Conservation (phyloP, 1,140 invertebrate genomes). For the Zaprionus ghesquierei region DNA sequence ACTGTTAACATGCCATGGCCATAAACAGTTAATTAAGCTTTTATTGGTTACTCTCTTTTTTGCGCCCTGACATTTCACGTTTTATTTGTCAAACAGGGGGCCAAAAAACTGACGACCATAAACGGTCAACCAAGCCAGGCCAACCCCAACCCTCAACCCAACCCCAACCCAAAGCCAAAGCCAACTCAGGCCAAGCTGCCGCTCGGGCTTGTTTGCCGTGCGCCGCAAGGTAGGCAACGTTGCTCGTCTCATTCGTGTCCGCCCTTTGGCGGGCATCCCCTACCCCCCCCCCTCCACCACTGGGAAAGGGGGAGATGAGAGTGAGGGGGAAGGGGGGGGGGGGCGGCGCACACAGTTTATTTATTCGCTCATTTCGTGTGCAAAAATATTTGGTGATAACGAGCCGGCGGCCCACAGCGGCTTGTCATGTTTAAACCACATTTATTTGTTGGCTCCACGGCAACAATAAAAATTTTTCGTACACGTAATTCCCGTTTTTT, state of each 20-base stretch:
- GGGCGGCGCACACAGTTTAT: slow-evolving; percentile 41
- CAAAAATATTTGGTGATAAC: slow-evolving; percentile 81
- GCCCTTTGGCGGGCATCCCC: background rate
- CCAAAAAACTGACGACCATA: slow-evolving; percentile 75
- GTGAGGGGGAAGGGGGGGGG: too few relatives aligned
- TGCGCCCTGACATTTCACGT: slow-evolving; percentile 71
- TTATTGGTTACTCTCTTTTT: slow-evolving; percentile 78
- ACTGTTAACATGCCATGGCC: slow-evolving; percentile 74
- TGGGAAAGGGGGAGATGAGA: background rate
- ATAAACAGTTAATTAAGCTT: slow-evolving; percentile 82
- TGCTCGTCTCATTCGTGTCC: slow-evolving; percentile 18
- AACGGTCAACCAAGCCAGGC: slow-evolving; percentile 48
- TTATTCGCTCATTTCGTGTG: slow-evolving; percentile 78
- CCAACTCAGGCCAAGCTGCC: slow-evolving; percentile 28
- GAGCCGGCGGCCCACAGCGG: slow-evolving; percentile 65
- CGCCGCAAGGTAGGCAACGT: slow-evolving; percentile 37
- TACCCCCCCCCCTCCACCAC: background rate
- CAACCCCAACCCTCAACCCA: background rate
- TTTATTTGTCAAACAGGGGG: slow-evolving; percentile 75
- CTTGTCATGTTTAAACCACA: slow-evolving; percentile 79
- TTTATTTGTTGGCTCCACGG: slow-evolving; percentile 63
- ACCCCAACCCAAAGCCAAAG: slow-evolving; percentile 23
- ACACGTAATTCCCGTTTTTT: slow-evolving; percentile 18
- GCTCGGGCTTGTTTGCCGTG: slow-evolving; percentile 42
- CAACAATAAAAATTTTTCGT: slow-evolving; percentile 57